phyloP scores from a whole-genome alignment of 2,797 vertebrate species.

The Paguma larvata region DNA sequence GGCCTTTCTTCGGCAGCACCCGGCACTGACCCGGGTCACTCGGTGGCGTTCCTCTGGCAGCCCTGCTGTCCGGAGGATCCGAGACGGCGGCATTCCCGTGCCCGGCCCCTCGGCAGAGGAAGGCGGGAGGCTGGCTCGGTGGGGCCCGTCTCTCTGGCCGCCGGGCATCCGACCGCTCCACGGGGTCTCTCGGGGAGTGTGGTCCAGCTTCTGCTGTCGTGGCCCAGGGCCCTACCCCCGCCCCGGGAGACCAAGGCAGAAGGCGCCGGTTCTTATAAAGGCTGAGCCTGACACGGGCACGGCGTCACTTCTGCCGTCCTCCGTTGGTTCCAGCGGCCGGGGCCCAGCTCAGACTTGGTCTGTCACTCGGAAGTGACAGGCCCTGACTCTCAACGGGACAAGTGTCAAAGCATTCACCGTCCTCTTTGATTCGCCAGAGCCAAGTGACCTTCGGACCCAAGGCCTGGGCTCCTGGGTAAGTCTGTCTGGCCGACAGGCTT shows the following conservation, averaged over 20 bases:
- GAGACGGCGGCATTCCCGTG: neutral
- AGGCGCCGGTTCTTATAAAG: neutral
- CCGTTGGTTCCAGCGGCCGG: neutral
- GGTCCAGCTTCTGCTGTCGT: neutral
- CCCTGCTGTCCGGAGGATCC: neutral
- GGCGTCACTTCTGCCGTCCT: too few species aligned
- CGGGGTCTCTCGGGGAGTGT: neutral
- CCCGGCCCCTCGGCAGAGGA: neutral
- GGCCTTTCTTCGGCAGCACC: neutral
- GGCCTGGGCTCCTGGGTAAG: neutral
- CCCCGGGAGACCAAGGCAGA: neutral
- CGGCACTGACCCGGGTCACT: neutral
- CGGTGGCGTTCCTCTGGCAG: neutral
- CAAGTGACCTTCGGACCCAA: neutral
- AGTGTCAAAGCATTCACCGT: neutral
- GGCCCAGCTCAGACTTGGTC: neutral
- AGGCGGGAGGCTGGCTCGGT: neutral
- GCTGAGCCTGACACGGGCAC: too few species aligned
- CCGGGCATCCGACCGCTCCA: neutral
- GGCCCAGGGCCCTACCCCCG: neutral
- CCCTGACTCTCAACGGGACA: neutral
- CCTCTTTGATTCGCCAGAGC: neutral
- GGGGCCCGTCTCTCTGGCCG: neutral
- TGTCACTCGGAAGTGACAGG: neutral
- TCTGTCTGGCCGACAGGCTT: neutral